Conservation (phyloP, 2,113 vertebrate species). For the Eulemur macaco region DNA sequence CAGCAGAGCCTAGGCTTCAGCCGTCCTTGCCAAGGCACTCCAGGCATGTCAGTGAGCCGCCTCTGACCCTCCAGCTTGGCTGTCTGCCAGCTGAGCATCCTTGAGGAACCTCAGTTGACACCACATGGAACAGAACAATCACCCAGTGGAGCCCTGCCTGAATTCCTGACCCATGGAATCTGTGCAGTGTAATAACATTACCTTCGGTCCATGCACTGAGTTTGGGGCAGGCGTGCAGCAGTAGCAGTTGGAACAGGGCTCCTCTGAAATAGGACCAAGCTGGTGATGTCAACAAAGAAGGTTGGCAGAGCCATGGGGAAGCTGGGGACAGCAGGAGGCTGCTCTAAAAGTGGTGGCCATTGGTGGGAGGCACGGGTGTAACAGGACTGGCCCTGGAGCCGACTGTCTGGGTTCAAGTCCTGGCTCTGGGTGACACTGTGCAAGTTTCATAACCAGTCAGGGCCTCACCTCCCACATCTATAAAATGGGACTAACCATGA, state of each 20-base stretch:
- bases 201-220: neutral
- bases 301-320: fast-evolving
- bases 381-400: neutral
- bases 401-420: neutral
- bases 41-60: fast-evolving
- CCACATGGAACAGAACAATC: neutral
- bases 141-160: neutral
- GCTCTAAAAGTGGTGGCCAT: fast-evolving
- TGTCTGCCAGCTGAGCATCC: neutral
- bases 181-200: neutral
- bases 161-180: neutral
- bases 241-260: neutral
- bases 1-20: neutral
- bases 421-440: neutral
- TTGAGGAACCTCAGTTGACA: neutral
- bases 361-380: neutral
- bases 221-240: neutral
- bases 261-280: neutral
- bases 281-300: neutral
- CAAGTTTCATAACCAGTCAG: neutral
- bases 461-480: neutral
- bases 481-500: neutral
- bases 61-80: neutral
- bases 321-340: neutral
- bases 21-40: neutral